These are phyloP conservation scores for Drosophila subsilvestris DNA, from an alignment of 2,888 invertebrate species.

Conservation along the genomic window DNA sequence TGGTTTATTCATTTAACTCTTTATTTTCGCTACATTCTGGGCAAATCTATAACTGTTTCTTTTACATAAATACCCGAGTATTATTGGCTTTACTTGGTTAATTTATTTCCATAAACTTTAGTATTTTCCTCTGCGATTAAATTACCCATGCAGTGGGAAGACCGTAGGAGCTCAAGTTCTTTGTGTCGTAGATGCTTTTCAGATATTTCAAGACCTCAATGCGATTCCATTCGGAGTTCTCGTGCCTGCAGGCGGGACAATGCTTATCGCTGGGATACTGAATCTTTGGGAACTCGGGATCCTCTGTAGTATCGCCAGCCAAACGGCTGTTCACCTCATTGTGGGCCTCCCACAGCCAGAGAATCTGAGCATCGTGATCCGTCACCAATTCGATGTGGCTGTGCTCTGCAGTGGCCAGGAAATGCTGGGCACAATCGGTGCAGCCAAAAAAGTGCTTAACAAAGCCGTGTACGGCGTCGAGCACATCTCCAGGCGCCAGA, in stretches of 20 bases:
- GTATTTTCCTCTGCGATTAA: too few relatives aligned
- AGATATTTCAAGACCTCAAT: constrained; percentile 47
- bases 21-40: background rate
- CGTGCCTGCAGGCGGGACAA: constrained; percentile 36
- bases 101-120: background rate
- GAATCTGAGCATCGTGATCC: constrained; percentile 87
- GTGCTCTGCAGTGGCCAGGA: constrained; percentile 85
- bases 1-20: background rate
- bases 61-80: background rate
- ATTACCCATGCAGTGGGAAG: constrained; percentile 48
- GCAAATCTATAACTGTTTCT: background rate
- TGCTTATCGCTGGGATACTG: constrained; percentile 44
- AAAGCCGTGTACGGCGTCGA: constrained; percentile 59
- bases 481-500: constrained; percentile 37
- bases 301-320: constrained; percentile 93
- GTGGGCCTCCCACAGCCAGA: constrained; percentile 97
- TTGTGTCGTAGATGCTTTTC: constrained; percentile 41
- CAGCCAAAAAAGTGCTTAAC: constrained; percentile 93
- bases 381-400: constrained; percentile 26
- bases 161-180: constrained; percentile 60
- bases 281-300: constrained; percentile 86
- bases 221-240: constrained; percentile 4
- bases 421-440: constrained; percentile 93
- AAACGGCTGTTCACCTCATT: constrained; percentile 95
- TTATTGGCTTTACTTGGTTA: background rate